These are phyloP conservation scores for Phthorimaea operculella DNA, from an alignment of 1,140 invertebrate genomes.

Conservation along the genomic window DNA sequence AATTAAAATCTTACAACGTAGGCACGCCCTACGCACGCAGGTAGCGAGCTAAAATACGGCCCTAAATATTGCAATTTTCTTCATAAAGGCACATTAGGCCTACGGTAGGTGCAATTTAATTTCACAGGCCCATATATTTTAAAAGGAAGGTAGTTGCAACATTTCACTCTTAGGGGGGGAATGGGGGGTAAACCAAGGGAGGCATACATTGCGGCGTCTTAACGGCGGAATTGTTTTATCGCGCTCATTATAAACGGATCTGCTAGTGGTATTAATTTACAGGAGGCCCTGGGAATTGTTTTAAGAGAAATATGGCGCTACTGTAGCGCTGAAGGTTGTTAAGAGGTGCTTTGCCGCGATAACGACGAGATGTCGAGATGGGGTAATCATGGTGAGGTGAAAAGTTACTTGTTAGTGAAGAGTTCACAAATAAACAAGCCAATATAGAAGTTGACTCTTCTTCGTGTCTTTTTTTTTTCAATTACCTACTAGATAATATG, in stretches of 20 bases:
- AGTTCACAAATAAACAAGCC: no score
- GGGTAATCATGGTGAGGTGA: no score
- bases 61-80: neutral
- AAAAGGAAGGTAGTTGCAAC: constrained; percentile 31
- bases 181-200: constrained; percentile 21
- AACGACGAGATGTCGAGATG: no score
- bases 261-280: constrained; percentile 48
- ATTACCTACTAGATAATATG: no score
- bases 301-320: neutral
- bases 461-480: no score
- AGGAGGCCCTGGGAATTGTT: constrained; percentile 11
- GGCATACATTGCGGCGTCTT: constrained; percentile 41
- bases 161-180: constrained; percentile 21
- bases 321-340: no score
- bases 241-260: constrained; percentile 49
- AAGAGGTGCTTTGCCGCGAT: no score
- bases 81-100: constrained; percentile 11
- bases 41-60: neutral
- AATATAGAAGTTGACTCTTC: no score
- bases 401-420: no score
- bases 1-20: no score
- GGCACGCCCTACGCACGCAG: neutral
- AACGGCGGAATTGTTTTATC: constrained; percentile 52
- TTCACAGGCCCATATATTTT: constrained; percentile 43
- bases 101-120: constrained; percentile 27